phyloP scores from a whole-genome alignment of 2,113 vertebrate genomes.

The Lamprotornis superbus region DNA sequence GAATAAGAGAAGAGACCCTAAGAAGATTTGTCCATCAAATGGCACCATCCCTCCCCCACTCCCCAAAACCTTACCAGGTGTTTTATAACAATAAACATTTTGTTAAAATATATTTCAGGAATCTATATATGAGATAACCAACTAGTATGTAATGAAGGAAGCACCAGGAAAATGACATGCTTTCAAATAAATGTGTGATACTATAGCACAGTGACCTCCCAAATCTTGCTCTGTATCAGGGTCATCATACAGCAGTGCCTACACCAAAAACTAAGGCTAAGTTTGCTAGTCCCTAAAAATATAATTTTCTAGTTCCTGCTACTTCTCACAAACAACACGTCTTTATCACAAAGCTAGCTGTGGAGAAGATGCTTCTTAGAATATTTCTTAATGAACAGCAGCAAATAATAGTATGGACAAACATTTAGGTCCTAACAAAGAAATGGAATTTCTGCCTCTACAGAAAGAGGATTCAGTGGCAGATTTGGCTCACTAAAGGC shows the following conservation, averaged over 20 bases:
- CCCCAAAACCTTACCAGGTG: neutral
- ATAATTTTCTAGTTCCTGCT: neutral
- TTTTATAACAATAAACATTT: neutral
- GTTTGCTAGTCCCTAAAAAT: neutral
- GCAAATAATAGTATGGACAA: neutral
- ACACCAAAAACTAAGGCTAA: neutral
- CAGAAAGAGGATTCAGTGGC: neutral
- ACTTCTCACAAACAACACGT: neutral
- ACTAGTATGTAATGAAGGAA: neutral
- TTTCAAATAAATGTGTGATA: neutral
- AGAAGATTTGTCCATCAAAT: neutral
- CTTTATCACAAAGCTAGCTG: neutral
- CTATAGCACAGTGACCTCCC: neutral
- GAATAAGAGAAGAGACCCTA: neutral
- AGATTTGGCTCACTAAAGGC: neutral
- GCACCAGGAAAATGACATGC: neutral
- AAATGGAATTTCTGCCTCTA: neutral
- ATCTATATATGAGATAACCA: neutral
- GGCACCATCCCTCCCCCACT: rapidly evolving
- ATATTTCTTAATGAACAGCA: neutral
- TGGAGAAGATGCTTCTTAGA: neutral
- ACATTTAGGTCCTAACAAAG: neutral
- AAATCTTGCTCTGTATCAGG: neutral
- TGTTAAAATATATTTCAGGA: neutral
- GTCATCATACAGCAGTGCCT: neutral